Percentiles rank a stretch among this genome's conserved stretches.
These are phyloP conservation scores for Diachrysia chrysitis DNA, from an alignment of 2,888 invertebrate genomes.

Conservation along the genomic window DNA sequence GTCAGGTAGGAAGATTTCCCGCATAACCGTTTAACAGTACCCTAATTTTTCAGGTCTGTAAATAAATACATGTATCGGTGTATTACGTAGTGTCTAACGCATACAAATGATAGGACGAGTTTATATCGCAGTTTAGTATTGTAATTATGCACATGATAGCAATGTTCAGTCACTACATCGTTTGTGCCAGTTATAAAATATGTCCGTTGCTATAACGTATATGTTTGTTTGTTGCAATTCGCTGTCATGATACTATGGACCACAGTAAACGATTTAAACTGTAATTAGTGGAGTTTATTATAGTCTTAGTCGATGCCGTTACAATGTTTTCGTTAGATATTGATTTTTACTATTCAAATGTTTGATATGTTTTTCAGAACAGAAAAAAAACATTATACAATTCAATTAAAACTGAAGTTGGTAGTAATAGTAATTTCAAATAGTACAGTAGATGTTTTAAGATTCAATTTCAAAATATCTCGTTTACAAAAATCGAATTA, in stretches of 20 bases:
- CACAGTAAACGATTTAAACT: constrained; percentile 12
- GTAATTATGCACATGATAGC: constrained; percentile 23
- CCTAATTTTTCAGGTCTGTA: constrained; percentile 26
- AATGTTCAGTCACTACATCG: constrained; percentile 28
- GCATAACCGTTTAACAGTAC: neutral
- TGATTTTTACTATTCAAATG: neutral
- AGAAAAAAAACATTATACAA: neutral
- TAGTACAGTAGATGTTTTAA: neutral
- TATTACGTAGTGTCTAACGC: constrained; percentile 19
- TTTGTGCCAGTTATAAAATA: constrained; percentile 34
- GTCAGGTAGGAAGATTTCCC: neutral
- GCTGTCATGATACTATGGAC: constrained; percentile 17
- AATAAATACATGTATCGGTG: constrained; percentile 26
- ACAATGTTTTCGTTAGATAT: neutral
- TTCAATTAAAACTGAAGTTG: too few relatives aligned
- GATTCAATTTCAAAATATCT: too few relatives aligned
- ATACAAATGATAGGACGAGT: constrained; percentile 19
- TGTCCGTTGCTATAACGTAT: constrained; percentile 26
- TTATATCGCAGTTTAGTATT: constrained; percentile 33
- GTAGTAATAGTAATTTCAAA: neutral
- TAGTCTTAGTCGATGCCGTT: constrained; percentile 10
- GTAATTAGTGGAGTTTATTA: neutral
- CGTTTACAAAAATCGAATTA: too few relatives aligned
- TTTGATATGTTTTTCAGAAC: neutral
- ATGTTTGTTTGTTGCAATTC: constrained; percentile 28